These are phyloP conservation scores for Rhodophaea formosa DNA, from an alignment of 2,888 invertebrate species.

Conservation along the genomic window DNA sequence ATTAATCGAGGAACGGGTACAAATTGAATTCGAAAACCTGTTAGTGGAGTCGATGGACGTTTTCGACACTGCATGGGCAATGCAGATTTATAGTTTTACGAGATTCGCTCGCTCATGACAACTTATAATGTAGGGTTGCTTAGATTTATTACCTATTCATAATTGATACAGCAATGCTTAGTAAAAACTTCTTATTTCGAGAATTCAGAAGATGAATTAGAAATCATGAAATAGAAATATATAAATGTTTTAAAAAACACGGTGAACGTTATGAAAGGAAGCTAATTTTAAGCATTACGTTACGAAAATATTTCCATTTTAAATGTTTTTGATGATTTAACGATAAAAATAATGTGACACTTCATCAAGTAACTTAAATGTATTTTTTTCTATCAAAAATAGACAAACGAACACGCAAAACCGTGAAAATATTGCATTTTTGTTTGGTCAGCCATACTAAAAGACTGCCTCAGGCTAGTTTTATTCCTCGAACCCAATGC, in stretches of 20 bases:
- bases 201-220: neutral
- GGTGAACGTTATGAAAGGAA: neutral
- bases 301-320: neutral
- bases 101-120: slow-evolving; percentile 48
- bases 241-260: neutral
- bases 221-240: too few relatives aligned
- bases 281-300: neutral
- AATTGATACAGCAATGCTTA: neutral
- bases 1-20: slow-evolving; percentile 69
- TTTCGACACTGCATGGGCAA: slow-evolving; percentile 50
- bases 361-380: too few relatives aligned
- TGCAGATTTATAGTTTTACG: slow-evolving; percentile 56
- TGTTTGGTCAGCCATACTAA: slow-evolving; percentile 21
- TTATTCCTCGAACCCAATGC: slow-evolving; percentile 24
- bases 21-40: slow-evolving; percentile 68
- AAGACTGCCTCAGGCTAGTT: slow-evolving; percentile 4
- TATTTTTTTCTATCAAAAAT: too few relatives aligned
- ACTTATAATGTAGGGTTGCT: slow-evolving; percentile 48
- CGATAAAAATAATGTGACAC: too few relatives aligned
- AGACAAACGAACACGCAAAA: too few relatives aligned
- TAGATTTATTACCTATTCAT: slow-evolving; percentile 41
- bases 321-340: too few relatives aligned
- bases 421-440: neutral
- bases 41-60: slow-evolving; percentile 46
- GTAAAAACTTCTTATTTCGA: neutral